A percentile compares a stretch with the other conserved stretches of the same genome.
Evolutionary conservation across 2,113 vertebrate genomes (phyloP).

Genomic region (Lipophrys pholis): DNA sequence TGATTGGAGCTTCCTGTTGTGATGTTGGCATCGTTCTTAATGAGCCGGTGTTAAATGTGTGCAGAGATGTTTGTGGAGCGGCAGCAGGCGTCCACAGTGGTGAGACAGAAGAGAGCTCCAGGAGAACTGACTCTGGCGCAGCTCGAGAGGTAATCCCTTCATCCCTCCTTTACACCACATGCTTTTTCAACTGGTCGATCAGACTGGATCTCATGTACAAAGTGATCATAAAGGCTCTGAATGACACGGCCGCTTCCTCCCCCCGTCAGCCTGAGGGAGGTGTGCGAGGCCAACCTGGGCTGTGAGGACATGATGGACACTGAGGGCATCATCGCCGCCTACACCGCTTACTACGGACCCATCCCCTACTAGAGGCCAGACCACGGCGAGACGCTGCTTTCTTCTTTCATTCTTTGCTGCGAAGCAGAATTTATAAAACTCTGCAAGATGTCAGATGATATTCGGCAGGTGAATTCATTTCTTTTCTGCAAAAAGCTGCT

Average conservation of each 20-base stretch:
- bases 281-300: conserved; percentile 82
- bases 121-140: conserved; percentile 55
- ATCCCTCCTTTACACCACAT: neutral
- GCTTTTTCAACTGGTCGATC: no score
- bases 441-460: no score
- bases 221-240: neutral
- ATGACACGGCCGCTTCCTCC: neutral
- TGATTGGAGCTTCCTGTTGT: no score
- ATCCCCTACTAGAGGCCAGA: conserved; percentile 75
- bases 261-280: conserved; percentile 78
- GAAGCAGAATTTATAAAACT: neutral
- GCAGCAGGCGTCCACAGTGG: conserved; percentile 64
- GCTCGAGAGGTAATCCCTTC: conserved; percentile 72
- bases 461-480: neutral
- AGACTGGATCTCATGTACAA: neutral
- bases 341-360: conserved; percentile 83
- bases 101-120: conserved; percentile 77
- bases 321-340: conserved; percentile 81
- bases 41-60: neutral
- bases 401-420: conserved; percentile 6
- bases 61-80: conserved; percentile 72
- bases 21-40: no score
- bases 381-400: neutral
- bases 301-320: conserved; percentile 85
- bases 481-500: conserved; percentile 13